Percentiles rank a stretch among this genome's conserved stretches.
phyloP scores from a whole-genome alignment of 2,113 vertebrate species.

The Thamnophis sirtalis region DNA sequence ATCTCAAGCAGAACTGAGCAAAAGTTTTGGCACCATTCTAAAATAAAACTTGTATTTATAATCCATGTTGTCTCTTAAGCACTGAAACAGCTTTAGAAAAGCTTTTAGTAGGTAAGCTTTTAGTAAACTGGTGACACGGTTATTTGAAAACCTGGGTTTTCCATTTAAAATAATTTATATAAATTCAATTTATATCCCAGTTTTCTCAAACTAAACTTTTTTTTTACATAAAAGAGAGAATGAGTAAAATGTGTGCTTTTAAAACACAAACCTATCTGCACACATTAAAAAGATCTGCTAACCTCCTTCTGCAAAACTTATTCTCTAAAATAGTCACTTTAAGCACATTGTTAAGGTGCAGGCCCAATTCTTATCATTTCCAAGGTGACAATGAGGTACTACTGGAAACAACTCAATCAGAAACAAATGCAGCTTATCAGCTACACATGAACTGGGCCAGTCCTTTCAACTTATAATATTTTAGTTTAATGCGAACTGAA shows the following conservation, averaged over 20 bases:
- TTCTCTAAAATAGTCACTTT: not conserved
- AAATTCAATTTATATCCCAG: not conserved
- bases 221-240: not conserved
- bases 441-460: not conserved
- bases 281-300: not conserved
- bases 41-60: conserved; percentile 14
- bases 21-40: not conserved
- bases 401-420: not conserved
- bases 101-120: not conserved
- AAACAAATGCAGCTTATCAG: not conserved
- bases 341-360: not conserved
- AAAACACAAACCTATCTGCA: not conserved
- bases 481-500: not conserved
- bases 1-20: not conserved
- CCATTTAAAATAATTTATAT: no score
- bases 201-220: not conserved
- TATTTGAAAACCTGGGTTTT: not conserved
- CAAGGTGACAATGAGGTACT: not conserved
- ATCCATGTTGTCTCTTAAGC: not conserved
- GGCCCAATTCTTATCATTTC: not conserved
- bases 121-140: not conserved
- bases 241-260: not conserved
- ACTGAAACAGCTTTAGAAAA: conserved; percentile 1
- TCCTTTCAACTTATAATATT: not conserved
- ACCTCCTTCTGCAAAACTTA: not conserved